Evolutionary conservation across 1,140 invertebrate species (phyloP).

Genomic region (Drosophila eugracilis): DNA sequence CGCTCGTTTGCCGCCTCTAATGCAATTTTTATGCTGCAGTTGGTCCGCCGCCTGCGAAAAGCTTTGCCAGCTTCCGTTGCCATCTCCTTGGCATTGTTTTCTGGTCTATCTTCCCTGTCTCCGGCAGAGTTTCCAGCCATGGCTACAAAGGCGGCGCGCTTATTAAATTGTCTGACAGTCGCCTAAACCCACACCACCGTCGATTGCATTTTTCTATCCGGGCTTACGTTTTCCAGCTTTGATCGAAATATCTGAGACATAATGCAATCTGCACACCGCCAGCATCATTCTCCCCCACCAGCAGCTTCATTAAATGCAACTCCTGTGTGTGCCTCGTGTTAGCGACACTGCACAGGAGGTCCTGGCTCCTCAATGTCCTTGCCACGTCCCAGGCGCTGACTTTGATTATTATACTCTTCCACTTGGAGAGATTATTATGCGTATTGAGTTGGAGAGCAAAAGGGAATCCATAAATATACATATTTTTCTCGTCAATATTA

Average conservation of each 20-base stretch:
- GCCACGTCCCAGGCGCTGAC: slow-evolving; percentile 1
- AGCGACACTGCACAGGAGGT: slow-evolving; percentile 20
- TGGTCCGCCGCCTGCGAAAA: slow-evolving; percentile 31
- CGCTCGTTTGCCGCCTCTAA: slow-evolving; percentile 60
- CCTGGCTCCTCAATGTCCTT: slow-evolving; percentile 29
- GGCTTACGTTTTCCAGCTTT: slow-evolving; percentile 39
- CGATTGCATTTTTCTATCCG: slow-evolving; percentile 12
- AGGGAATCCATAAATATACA: background rate
- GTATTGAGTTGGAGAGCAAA: background rate
- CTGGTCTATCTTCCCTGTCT: slow-evolving; percentile 15
- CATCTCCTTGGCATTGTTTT: slow-evolving; percentile 53
- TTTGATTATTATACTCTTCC: slow-evolving; percentile 24
- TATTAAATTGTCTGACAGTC: slow-evolving; percentile 66
- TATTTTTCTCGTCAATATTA: background rate
- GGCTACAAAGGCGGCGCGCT: slow-evolving; percentile 51
- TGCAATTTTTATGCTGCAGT: slow-evolving; percentile 80
- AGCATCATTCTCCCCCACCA: slow-evolving; percentile 1
- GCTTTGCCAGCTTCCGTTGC: slow-evolving; percentile 57
- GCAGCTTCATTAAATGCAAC: slow-evolving; percentile 59
- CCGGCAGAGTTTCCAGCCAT: slow-evolving; percentile 14
- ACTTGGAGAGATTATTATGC: background rate
- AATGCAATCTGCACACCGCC: slow-evolving; percentile 53
- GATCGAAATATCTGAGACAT: slow-evolving; percentile 62
- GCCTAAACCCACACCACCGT: background rate
- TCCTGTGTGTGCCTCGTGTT: slow-evolving; percentile 23